phyloP scores from a whole-genome alignment of 2,113 vertebrate species.

The Chionodraco myersi region DNA sequence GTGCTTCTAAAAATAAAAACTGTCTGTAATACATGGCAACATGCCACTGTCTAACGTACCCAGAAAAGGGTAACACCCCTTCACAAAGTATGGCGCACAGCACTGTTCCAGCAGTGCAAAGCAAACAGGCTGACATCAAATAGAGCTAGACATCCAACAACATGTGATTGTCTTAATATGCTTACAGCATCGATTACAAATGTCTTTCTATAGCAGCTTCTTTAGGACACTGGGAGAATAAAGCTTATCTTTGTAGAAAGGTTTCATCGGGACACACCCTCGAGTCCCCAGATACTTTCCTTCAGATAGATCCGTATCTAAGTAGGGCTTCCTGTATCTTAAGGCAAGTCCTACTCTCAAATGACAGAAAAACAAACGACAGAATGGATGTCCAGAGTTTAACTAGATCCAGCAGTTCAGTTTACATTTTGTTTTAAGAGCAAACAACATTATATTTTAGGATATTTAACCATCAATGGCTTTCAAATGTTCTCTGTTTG shows the following conservation, averaged over 20 bases:
- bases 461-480: slow-evolving; percentile 26
- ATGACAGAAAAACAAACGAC: slow-evolving; percentile 26
- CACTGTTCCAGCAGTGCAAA: slow-evolving; percentile 82
- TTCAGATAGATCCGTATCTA: slow-evolving; percentile 54
- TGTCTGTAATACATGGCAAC: slow-evolving; percentile 42
- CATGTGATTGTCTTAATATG: slow-evolving; percentile 62
- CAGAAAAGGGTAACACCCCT: slow-evolving; percentile 46
- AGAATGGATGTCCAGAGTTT: slow-evolving; percentile 1
- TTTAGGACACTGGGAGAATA: slow-evolving; percentile 17
- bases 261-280: slow-evolving; percentile 24
- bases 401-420: slow-evolving; percentile 29
- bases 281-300: slow-evolving; percentile 29
- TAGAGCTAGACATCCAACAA: slow-evolving; percentile 32
- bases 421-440: slow-evolving; percentile 26
- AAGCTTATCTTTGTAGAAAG: slow-evolving; percentile 24
- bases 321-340: slow-evolving; percentile 46
- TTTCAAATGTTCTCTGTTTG: slow-evolving; percentile 20
- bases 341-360: slow-evolving; percentile 49
- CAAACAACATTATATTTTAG: background rate
- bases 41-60: slow-evolving; percentile 72
- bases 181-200: background rate
- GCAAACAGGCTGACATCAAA: slow-evolving; percentile 45
- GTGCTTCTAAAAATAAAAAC: slow-evolving; percentile 64
- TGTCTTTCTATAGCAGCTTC: slow-evolving; percentile 8
- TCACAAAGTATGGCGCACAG: slow-evolving; percentile 49